Evolutionary conservation across 1,140 invertebrate species (phyloP), one percentile per base, ranked within the genome.

Genomic region (Paraescarpia echinospica): DNA sequence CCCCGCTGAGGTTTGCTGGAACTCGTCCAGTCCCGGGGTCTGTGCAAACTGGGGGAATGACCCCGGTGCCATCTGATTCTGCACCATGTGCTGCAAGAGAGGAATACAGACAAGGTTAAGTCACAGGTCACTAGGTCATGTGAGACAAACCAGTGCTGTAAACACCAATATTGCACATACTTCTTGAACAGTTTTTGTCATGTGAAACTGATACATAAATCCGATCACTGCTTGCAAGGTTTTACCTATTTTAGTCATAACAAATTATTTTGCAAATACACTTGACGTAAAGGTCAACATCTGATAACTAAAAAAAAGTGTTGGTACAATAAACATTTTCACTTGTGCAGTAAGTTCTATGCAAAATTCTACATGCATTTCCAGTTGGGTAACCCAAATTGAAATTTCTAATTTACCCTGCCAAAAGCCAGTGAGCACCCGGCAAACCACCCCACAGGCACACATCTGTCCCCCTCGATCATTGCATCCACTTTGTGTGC

Each of bases 31-130:
- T 34, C 94, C 93, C 33, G 94, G 92, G 77, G 92, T 93, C 34
- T 92, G 91, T 41, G 94, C 92, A 34, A 91, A 92, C 34, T 92
- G 92, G 34, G 91, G 90, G 93, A 93, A 94, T 91, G 90, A 93
- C 92, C 92, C 89, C 93, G 95, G 97, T 96, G 97, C 97, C 97
- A 98, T 98, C 95, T 98, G 98, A 97, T 98, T 98, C 97, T 98
- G 98, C 97, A 99, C 98, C 98, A 98, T 98, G 97, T 98, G 98
- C 98, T 98, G 97, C 33, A 98, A 98, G 93, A 96, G n/a, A 18
- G 48, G 14, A 48, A 91, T 12, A 91, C 4, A 4, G 18, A 34
- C n/a, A 34, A 77, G 41, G 59, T 77, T 27, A 77, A 77, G 27
- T 77, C 22, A 77, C 59, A 77, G 27, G 8, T 77, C 27, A 77